Percentiles rank a stretch among this genome's conserved stretches.
Evolutionary conservation across 2,113 vertebrate genomes (phyloP).

Genomic region (Antennarius striatus): DNA sequence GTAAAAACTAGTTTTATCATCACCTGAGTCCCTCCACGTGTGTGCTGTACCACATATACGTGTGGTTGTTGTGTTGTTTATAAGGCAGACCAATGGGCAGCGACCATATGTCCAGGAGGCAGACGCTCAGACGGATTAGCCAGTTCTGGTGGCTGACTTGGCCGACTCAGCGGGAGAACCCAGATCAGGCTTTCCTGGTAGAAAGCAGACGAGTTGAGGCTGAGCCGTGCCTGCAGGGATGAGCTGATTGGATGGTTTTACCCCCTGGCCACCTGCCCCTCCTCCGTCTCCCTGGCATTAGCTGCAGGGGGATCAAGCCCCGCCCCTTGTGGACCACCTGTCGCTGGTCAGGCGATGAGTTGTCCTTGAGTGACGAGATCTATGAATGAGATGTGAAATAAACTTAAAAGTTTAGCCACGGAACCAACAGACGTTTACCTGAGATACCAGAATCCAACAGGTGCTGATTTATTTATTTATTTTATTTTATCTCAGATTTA

Average conservation of each 20-base stretch:
- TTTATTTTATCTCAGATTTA: too few relatives aligned
- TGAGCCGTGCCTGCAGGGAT: slow-evolving; percentile 62
- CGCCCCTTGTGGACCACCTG: slow-evolving; percentile 39
- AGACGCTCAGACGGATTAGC: slow-evolving; percentile 72
- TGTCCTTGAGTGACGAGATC: slow-evolving; percentile 24
- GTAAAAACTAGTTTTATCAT: too few relatives aligned
- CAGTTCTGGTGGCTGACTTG: slow-evolving; percentile 33
- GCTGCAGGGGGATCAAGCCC: not conserved
- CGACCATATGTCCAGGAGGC: slow-evolving; percentile 57
- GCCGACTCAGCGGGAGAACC: slow-evolving; percentile 11
- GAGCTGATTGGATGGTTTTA: slow-evolving; percentile 68
- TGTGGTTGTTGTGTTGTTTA: slow-evolving; percentile 28
- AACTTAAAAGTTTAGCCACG: too few relatives aligned
- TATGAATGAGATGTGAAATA: slow-evolving; percentile 25
- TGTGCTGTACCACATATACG: too few relatives aligned
- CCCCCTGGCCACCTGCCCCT: slow-evolving; percentile 70
- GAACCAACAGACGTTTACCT: too few relatives aligned
- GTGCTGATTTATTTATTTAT: too few relatives aligned
- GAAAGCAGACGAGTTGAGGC: slow-evolving; percentile 53
- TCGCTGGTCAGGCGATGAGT: slow-evolving; percentile 14
- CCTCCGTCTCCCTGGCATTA: slow-evolving; percentile 19
- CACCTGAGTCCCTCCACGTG: too few relatives aligned
- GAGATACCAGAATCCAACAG: too few relatives aligned
- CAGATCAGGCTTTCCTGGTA: slow-evolving; percentile 41
- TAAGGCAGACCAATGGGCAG: not conserved